Percentiles rank a stretch among this genome's conserved stretches.
phyloP scores from a whole-genome alignment of 2,797 vertebrate species.

The Gymnoscopelus microlampas region DNA sequence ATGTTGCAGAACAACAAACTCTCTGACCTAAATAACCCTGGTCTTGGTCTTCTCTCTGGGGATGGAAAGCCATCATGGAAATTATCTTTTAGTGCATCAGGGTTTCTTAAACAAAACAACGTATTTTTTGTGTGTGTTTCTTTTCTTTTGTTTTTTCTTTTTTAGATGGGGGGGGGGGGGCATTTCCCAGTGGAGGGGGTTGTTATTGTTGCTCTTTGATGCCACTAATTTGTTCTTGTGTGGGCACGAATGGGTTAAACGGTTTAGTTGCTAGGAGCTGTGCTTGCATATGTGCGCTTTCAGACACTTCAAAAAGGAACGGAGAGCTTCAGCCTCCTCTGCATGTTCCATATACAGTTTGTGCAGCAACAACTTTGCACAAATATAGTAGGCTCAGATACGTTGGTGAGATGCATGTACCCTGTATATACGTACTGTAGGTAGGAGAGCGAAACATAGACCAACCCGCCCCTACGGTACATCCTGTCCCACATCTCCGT shows the following conservation, averaged over 20 bases:
- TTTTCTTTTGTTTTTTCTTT: neutral
- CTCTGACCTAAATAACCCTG: constrained; percentile 35
- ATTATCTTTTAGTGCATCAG: constrained; percentile 25
- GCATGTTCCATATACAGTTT: constrained; percentile 79
- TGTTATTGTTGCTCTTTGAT: constrained; percentile 40
- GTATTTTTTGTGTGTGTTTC: too few species aligned
- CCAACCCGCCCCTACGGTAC: constrained; percentile 50
- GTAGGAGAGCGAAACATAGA: constrained; percentile 40
- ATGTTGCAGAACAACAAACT: constrained; percentile 37
- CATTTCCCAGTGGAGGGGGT: constrained; percentile 53
- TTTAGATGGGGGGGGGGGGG: neutral
- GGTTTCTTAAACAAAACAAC: constrained; percentile 19
- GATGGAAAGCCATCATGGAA: constrained; percentile 46
- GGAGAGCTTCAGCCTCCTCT: constrained; percentile 74
- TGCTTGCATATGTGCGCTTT: constrained; percentile 35
- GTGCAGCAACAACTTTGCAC: constrained; percentile 47
- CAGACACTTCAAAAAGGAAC: constrained; percentile 57
- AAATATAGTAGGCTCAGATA: constrained; percentile 36
- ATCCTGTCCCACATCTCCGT: constrained; percentile 60
- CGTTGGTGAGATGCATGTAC: constrained; percentile 22
- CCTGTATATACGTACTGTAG: constrained; percentile 14
- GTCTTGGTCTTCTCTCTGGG: constrained; percentile 17
- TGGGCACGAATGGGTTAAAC: constrained; percentile 81
- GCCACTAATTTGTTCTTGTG: constrained; percentile 59
- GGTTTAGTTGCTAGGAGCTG: constrained; percentile 34